phyloP scores from a whole-genome alignment of 64 coral and sea anemone genomes.

The Actinia equina region DNA sequence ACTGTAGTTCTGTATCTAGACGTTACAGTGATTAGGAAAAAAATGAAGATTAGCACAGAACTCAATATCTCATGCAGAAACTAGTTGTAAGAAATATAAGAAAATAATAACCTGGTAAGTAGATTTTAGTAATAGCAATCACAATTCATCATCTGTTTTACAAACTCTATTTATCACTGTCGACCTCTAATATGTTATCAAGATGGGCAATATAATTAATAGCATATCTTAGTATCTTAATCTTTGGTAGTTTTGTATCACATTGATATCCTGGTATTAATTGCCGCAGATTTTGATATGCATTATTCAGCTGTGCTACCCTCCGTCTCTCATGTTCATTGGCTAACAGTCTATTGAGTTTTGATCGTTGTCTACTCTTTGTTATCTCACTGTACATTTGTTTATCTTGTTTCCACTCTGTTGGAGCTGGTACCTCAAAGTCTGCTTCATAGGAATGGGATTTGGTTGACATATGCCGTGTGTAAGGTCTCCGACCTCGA shows the following conservation, averaged over 20 bases:
- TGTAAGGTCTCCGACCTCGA: conserved; percentile 36
- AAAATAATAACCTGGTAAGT: no score
- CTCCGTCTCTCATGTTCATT: conserved; percentile 92
- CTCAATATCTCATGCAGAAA: no score
- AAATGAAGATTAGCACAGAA: no score
- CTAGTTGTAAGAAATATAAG: no score
- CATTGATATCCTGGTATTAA: conserved; percentile 93
- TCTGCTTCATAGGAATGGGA: conserved; percentile 33
- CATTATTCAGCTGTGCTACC: conserved; percentile 86
- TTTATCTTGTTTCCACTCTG: conserved; percentile 39
- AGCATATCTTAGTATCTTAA: conserved; percentile 92
- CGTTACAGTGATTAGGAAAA: no score
- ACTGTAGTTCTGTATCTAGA: no score
- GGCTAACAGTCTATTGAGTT: conserved; percentile 84
- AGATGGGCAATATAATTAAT: conserved; percentile 89
- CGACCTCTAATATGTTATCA: conserved; percentile 56
- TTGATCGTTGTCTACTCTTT: conserved; percentile 66
- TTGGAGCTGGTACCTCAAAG: conserved; percentile 26
- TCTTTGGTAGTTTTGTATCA: conserved; percentile 92
- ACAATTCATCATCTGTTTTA: neutral
- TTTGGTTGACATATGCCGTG: conserved; percentile 31
- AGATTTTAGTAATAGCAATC: no score
- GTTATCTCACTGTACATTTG: conserved; percentile 23
- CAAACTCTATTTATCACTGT: conserved; percentile 14
- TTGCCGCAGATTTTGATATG: conserved; percentile 80